Evolutionary conservation across 1,140 invertebrate genomes (phyloP).

Genomic region (Penaeus vannamei): DNA sequence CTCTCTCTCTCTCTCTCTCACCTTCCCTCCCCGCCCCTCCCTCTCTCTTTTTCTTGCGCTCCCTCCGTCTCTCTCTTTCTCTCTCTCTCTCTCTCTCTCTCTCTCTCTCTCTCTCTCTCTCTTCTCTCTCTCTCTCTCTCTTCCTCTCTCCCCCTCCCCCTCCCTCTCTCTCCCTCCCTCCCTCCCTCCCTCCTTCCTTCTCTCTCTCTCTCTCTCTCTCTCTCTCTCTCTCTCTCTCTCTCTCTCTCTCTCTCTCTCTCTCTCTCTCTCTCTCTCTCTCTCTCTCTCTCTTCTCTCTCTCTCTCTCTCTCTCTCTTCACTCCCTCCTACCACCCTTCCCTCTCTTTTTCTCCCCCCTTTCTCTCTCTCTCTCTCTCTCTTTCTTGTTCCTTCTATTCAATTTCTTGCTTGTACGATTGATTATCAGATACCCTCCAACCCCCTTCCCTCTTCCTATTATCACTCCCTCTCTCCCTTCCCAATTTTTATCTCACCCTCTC

Average conservation of each 20-base stretch:
- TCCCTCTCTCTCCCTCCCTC: background rate
- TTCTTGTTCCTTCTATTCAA: too few relatives aligned
- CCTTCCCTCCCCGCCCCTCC: background rate
- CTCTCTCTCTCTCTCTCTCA: background rate
- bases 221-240: slow-evolving; percentile 26
- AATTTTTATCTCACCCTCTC: background rate
- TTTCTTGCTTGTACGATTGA: too few relatives aligned
- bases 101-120: background rate
- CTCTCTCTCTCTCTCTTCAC: too few relatives aligned
- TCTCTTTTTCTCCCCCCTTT: too few relatives aligned
- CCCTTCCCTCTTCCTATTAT: background rate
- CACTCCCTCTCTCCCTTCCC: background rate
- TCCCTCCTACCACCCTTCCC: too few relatives aligned
- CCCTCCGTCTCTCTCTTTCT: background rate
- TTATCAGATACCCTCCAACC: too few relatives aligned
- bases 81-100: background rate
- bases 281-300: background rate
- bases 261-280: background rate
- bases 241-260: slow-evolving; percentile 3
- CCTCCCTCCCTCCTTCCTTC: background rate
- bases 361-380: rapidly evolving
- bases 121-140: background rate
- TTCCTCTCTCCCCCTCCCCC: background rate
- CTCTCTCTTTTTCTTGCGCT: background rate
- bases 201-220: background rate